phyloP scores from a whole-genome alignment of 2,797 vertebrate genomes.

The Taenioides sp. region DNA sequence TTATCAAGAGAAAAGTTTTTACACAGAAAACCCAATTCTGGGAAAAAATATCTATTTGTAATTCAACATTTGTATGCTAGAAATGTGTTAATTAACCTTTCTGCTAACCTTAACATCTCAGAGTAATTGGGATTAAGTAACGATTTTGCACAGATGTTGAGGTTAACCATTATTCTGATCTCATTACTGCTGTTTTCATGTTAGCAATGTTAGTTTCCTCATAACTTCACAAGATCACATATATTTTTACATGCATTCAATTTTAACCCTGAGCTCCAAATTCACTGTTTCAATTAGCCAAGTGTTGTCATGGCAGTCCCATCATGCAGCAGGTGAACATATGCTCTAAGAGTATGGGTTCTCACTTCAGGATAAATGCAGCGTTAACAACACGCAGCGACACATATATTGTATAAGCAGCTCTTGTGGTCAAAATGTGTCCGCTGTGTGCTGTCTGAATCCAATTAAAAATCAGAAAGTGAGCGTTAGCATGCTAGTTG shows the following conservation, averaged over 20 bases:
- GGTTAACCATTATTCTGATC: neutral
- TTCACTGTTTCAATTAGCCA: neutral
- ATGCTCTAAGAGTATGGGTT: neutral
- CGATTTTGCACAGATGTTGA: neutral
- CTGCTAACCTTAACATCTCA: no score
- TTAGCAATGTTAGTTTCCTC: neutral
- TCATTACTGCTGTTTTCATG: neutral
- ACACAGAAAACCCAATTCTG: no score
- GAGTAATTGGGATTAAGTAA: no score
- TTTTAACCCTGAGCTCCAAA: neutral
- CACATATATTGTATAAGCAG: no score
- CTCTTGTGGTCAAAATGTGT: no score
- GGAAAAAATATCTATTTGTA: no score
- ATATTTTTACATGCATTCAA: neutral
- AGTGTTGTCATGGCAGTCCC: neutral
- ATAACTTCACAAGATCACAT: neutral
- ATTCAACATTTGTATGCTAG: no score
- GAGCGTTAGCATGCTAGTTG: no score
- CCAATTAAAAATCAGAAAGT: no score
- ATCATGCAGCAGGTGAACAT: conserved; percentile 6
- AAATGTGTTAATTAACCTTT: no score
- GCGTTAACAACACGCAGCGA: neutral
- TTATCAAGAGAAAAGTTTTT: no score
- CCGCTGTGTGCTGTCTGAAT: no score
- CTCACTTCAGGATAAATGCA: neutral